phyloP scores from a whole-genome alignment of 2,888 invertebrate genomes.

The Lydus trimaculatus region DNA sequence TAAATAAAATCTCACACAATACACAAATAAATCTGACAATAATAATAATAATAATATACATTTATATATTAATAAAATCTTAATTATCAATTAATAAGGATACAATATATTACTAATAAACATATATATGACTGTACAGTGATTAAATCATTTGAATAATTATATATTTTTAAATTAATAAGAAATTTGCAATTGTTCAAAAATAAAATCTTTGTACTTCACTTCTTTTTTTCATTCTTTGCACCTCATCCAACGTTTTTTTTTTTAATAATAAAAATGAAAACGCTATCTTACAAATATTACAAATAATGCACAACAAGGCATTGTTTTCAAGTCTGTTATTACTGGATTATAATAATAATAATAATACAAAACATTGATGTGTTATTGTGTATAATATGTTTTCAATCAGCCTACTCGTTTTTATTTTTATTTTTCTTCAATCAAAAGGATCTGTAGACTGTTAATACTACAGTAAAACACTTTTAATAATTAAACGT shows the following conservation, averaged over 20 bases:
- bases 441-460: constrained; percentile 17
- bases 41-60: constrained; percentile 17
- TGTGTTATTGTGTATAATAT: neutral
- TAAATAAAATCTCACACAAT: constrained; percentile 31
- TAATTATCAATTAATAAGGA: constrained; percentile 32
- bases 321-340: neutral
- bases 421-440: too few species aligned
- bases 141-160: constrained; percentile 27
- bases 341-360: too few species aligned
- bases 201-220: constrained; percentile 34
- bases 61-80: constrained; percentile 33
- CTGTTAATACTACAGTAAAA: constrained; percentile 32
- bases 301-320: neutral
- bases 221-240: neutral
- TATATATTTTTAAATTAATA: constrained; percentile 24
- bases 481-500: constrained; percentile 29
- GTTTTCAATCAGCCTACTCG: constrained; percentile 22
- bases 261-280: neutral
- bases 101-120: constrained; percentile 34
- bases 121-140: constrained; percentile 33
- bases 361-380: constrained; percentile 21
- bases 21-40: constrained; percentile 29
- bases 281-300: constrained; percentile 9
- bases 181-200: constrained; percentile 29
- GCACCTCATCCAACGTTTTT: neutral